These are phyloP conservation scores for Dynastes grantii DNA, from an alignment of 2,888 invertebrate genomes.

Conservation along the genomic window DNA sequence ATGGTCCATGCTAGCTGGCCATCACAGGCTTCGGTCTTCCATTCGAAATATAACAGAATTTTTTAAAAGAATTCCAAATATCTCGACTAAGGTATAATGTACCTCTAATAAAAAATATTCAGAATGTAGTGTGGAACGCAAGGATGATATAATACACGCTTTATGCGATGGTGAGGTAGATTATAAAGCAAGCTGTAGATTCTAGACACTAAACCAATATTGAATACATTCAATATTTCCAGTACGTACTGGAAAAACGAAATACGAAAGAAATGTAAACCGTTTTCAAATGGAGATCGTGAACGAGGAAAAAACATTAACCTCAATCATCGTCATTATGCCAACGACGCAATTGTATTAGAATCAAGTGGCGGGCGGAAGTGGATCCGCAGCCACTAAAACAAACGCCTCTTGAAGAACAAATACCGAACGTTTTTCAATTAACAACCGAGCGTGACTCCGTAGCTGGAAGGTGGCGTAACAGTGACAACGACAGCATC, in stretches of 20 bases:
- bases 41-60: no score
- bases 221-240: not conserved
- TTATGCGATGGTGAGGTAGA: no score
- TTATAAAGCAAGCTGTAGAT: no score
- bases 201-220: not conserved
- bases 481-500: not conserved
- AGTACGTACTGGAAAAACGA: not conserved
- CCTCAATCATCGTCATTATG: not conserved
- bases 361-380: constrained; percentile 33
- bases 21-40: no score
- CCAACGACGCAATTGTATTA: constrained; percentile 18
- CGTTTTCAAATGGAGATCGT: no score
- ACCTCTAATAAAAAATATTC: no score
- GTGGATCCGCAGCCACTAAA: constrained; percentile 19
- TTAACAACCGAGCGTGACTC: constrained; percentile 29
- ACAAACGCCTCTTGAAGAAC: constrained; percentile 31
- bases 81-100: no score
- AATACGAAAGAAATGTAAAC: no score
- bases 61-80: no score
- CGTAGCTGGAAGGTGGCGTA: not conserved
- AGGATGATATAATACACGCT: no score
- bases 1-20: no score
- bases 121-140: no score
- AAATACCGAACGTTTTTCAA: constrained; percentile 43
- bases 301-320: not conserved